Evolutionary conservation across 2,888 invertebrate species (phyloP).

Genomic region (Cyclophora albipunctata): DNA sequence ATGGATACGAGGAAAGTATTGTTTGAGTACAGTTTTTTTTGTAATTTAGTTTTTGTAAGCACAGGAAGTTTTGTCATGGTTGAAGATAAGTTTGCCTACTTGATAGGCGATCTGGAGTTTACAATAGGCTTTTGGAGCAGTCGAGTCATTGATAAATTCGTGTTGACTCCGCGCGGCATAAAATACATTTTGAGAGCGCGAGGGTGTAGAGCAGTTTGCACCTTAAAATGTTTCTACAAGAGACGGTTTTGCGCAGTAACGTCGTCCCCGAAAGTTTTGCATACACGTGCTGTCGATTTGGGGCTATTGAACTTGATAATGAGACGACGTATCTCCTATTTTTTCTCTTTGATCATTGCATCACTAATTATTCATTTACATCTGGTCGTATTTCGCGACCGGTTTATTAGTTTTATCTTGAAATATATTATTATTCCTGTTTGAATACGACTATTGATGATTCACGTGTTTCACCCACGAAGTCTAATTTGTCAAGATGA

Average conservation of each 20-base stretch:
- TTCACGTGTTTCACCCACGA: conserved; percentile 25
- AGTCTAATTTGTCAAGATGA: conserved; percentile 10
- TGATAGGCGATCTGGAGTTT: conserved; percentile 38
- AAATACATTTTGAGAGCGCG: conserved; percentile 51
- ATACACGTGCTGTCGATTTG: conserved; percentile 69
- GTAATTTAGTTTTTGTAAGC: conserved; percentile 14
- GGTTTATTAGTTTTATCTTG: conserved; percentile 24
- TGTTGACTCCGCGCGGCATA: conserved; percentile 59
- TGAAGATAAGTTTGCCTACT: conserved; percentile 30
- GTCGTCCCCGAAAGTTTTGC: conserved; percentile 53
- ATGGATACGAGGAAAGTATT: conserved; percentile 74
- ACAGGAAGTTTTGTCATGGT: conserved; percentile 33
- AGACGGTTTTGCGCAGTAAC: conserved; percentile 54
- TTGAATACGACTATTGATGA: conserved; percentile 25
- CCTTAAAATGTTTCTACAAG: conserved; percentile 50
- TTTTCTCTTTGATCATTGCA: conserved; percentile 60
- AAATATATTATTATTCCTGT: conserved; percentile 12
- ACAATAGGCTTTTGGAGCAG: conserved; percentile 24
- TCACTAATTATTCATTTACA: conserved; percentile 41
- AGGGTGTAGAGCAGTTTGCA: conserved; percentile 48
- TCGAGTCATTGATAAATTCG: conserved; percentile 63
- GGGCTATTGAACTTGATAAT: conserved; percentile 75
- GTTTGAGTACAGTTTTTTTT: conserved; percentile 26
- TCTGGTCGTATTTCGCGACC: conserved; percentile 29
- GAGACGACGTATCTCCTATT: conserved; percentile 55